phyloP scores from a whole-genome alignment of 2,888 invertebrate genomes.

The Drosophila longiperda region DNA sequence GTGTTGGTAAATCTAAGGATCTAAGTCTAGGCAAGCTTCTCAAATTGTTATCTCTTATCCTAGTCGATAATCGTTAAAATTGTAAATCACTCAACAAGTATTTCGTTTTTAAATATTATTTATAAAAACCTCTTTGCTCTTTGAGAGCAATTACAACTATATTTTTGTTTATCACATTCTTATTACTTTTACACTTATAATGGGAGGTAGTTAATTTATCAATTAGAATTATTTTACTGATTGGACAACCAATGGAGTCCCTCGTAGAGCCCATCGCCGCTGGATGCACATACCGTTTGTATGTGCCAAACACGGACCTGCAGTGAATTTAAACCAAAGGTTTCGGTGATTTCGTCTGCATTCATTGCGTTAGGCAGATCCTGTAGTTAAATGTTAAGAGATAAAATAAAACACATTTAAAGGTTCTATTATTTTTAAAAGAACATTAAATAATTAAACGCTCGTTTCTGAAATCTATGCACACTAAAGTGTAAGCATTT shows the following conservation, averaged over 20 bases:
- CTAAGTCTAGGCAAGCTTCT: too few relatives aligned
- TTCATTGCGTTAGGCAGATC: constrained; percentile 99
- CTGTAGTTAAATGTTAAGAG: constrained; percentile 85
- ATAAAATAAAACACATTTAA: too few relatives aligned
- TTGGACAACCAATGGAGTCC: constrained; percentile 99
- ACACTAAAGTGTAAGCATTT: too few relatives aligned
- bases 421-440: too few relatives aligned
- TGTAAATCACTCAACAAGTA: not conserved
- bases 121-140: constrained; percentile 67
- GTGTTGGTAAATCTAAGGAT: constrained; percentile 23
- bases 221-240: constrained; percentile 99
- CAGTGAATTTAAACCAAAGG: constrained; percentile 98
- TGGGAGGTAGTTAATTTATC: constrained; percentile 87
- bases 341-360: constrained; percentile 99
- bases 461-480: too few relatives aligned
- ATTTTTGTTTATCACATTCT: constrained; percentile 75
- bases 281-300: constrained; percentile 99
- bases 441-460: too few relatives aligned
- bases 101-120: constrained; percentile 66
- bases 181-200: constrained; percentile 77
- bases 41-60: too few relatives aligned
- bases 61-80: constrained; percentile 6
- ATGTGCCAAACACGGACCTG: constrained; percentile 99
- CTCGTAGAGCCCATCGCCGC: constrained; percentile 99
- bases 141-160: constrained; percentile 77